Evolutionary conservation across 2,113 vertebrate genomes (phyloP).

Genomic region (Upupa epops): DNA sequence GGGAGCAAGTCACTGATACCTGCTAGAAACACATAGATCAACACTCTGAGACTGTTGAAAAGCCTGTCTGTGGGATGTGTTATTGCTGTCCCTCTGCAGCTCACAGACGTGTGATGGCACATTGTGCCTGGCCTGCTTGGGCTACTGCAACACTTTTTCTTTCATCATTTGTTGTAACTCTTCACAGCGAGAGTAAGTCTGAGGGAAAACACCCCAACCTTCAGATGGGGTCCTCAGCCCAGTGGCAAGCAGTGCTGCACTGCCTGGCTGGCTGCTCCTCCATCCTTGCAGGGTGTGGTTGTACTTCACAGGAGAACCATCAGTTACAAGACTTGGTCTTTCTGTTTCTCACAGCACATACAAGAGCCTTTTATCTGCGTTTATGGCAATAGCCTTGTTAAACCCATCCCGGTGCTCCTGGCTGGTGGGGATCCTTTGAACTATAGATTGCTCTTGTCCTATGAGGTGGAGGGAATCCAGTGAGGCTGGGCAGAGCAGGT

Average conservation of each 20-base stretch:
- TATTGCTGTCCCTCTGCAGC: background rate
- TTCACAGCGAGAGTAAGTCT: background rate
- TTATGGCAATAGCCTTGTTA: rapidly evolving
- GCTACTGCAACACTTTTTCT: rapidly evolving
- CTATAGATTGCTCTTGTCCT: background rate
- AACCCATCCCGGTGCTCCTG: rapidly evolving
- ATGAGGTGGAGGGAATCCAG: background rate
- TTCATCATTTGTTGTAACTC: background rate
- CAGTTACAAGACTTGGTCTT: background rate
- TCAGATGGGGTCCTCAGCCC: background rate
- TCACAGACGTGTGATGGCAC: rapidly evolving
- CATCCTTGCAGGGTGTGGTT: background rate
- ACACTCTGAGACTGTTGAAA: background rate
- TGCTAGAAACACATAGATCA: background rate
- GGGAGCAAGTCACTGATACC: background rate
- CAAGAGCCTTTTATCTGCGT: background rate
- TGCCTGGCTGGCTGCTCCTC: background rate
- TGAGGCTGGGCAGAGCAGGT: background rate
- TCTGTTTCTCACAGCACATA: background rate
- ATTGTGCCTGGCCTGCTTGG: rapidly evolving
- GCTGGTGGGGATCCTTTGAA: background rate
- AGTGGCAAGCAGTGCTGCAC: rapidly evolving
- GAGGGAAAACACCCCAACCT: background rate
- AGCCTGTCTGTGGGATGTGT: background rate
- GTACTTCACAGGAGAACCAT: background rate